A percentile compares a stretch with the other conserved stretches of the same genome.
Conservation (phyloP, 1,140 invertebrate genomes). For the Drosophila pandora region DNA sequence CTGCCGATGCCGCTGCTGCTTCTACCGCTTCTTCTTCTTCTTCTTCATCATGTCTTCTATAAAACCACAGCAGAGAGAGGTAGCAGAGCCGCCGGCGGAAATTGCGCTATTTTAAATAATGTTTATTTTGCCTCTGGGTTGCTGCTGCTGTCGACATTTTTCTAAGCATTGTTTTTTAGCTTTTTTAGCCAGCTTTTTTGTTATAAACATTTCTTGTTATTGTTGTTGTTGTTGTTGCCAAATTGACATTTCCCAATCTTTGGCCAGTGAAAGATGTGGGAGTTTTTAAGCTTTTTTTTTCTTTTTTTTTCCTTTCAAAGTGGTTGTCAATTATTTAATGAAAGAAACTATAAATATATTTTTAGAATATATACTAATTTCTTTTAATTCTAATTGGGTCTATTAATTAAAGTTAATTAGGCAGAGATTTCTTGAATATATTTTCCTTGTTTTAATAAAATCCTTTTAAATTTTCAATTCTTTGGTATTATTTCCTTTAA, state of each 20-base stretch:
- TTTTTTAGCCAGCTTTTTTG: slow-evolving; percentile 36
- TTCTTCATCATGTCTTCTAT: slow-evolving; percentile 35
- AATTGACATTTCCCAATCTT: slow-evolving; percentile 76
- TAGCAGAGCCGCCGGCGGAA: slow-evolving; percentile 62
- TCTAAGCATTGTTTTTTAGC: slow-evolving; percentile 25
- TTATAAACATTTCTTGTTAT: slow-evolving; percentile 66
- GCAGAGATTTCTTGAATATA: too few relatives aligned
- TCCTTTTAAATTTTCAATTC: too few relatives aligned
- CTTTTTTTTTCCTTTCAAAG: background rate
- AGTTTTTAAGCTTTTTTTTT: slow-evolving; percentile 11
- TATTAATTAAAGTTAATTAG: too few relatives aligned
- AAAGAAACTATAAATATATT: background rate
- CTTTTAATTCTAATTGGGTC: background rate
- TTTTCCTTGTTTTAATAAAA: too few relatives aligned
- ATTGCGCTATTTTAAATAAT: slow-evolving; percentile 83
- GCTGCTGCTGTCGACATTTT: slow-evolving; percentile 18
- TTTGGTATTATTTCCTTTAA: too few relatives aligned
- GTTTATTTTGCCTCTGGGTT: slow-evolving; percentile 67
- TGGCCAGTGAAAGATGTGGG: slow-evolving; percentile 53
- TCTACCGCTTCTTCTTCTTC: slow-evolving; percentile 18
- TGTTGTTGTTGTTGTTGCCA: slow-evolving; percentile 58
- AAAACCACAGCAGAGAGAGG: slow-evolving; percentile 17
- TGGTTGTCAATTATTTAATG: background rate
- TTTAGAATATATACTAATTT: background rate
- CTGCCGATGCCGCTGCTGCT: slow-evolving; percentile 21